These are phyloP conservation scores for Apodemus agrarius DNA, from an alignment of 2,797 vertebrate species.

Conservation along the genomic window DNA sequence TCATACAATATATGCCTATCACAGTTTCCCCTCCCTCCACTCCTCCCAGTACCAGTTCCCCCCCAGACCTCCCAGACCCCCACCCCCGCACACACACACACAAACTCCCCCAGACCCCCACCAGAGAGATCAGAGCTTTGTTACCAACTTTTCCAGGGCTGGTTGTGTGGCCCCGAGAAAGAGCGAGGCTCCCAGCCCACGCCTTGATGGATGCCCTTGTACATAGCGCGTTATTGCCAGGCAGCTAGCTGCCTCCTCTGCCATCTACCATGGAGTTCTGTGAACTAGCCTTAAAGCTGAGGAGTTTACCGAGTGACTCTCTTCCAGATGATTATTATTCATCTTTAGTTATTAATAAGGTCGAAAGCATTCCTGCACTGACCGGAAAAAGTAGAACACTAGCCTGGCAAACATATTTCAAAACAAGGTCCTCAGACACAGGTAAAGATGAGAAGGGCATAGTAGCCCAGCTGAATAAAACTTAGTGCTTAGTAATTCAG, in stretches of 20 bases:
- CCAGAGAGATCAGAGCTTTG: neutral
- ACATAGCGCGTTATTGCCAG: neutral
- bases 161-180: neutral
- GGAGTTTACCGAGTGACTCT: neutral
- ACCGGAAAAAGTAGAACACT: slow-evolving; percentile 10
- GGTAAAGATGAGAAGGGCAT: neutral
- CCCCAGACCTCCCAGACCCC: neutral
- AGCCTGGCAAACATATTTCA: neutral
- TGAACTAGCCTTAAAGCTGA: neutral
- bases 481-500: slow-evolving; percentile 16
- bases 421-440: neutral
- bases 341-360: neutral
- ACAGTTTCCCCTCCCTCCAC: no score
- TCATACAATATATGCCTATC: neutral
- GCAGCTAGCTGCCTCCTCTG: neutral
- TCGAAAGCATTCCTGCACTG: neutral
- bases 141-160: rapidly evolving
- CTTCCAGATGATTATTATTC: slow-evolving; percentile 26
- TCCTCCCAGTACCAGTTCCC: neutral
- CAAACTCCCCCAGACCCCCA: neutral
- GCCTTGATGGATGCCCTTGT: neutral
- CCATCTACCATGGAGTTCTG: neutral
- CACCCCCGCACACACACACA: neutral
- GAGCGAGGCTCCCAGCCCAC: neutral
- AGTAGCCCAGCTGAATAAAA: slow-evolving; percentile 38